These are phyloP conservation scores for Habroteleia sp. DNA, from an alignment of 2,888 invertebrate genomes.

Conservation along the genomic window DNA sequence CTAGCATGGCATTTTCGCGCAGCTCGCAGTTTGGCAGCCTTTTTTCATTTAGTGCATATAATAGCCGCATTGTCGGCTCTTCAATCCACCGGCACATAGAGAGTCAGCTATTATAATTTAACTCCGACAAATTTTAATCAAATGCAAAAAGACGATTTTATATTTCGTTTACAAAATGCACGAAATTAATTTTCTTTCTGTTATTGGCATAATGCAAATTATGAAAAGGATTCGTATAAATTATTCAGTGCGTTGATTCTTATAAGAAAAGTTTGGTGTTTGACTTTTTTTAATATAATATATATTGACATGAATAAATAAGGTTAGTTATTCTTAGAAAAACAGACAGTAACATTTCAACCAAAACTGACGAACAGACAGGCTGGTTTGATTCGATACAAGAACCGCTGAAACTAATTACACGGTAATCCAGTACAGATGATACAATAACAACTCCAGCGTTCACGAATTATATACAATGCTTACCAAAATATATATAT, in stretches of 20 bases:
- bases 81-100: constrained; percentile 21
- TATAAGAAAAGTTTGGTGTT: too few relatives aligned
- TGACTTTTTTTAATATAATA: too few relatives aligned
- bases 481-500: background rate
- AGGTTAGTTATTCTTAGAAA: background rate
- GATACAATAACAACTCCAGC: constrained; percentile 9
- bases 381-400: constrained; percentile 34
- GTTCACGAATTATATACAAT: constrained; percentile 6
- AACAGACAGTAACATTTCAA: background rate
- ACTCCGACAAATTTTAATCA: constrained; percentile 17
- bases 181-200: constrained; percentile 4
- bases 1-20: constrained; percentile 6
- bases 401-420: constrained; percentile 69
- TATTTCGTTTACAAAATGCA: constrained; percentile 3
- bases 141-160: constrained; percentile 11
- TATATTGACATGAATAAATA: background rate
- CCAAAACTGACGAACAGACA: constrained; percentile 3
- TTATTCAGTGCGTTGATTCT: constrained; percentile 8
- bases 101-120: constrained; percentile 33
- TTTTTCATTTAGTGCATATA: constrained; percentile 24
- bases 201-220: constrained; percentile 4
- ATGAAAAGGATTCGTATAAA: background rate
- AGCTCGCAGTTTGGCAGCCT: constrained; percentile 26
- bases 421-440: constrained; percentile 60
- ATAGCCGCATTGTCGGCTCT: constrained; percentile 35